These are phyloP conservation scores for Tangachromis dhanisi DNA, from an alignment of 2,113 vertebrate genomes.

Conservation along the genomic window DNA sequence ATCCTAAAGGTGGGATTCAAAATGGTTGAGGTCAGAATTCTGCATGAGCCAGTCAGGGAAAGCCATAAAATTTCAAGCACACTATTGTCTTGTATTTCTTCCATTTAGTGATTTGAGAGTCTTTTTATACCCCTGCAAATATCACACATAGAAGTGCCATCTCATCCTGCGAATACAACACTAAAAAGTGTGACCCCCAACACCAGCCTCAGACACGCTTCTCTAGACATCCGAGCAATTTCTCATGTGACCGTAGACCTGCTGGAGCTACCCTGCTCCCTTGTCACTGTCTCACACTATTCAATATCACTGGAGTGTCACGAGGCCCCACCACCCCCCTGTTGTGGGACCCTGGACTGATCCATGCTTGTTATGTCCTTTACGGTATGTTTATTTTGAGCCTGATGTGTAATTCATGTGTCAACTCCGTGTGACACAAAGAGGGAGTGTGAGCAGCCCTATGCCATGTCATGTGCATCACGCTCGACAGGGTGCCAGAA, in stretches of 20 bases:
- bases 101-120: not conserved
- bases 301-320: constrained; percentile 7
- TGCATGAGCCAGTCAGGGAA: not conserved
- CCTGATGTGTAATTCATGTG: constrained; percentile 32
- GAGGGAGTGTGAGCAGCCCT: not conserved
- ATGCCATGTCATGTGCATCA: constrained; percentile 27
- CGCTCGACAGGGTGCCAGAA: not conserved
- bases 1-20: not conserved
- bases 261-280: not conserved
- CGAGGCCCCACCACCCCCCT: not conserved
- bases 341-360: not conserved
- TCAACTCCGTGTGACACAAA: constrained; percentile 3
- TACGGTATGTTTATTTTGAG: constrained; percentile 21
- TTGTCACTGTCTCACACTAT: constrained; percentile 7
- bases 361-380: constrained; percentile 25
- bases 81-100: not conserved
- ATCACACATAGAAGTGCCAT: not conserved
- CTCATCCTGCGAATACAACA: not conserved
- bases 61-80: not conserved
- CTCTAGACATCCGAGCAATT: not conserved
- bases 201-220: not conserved
- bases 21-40: not conserved
- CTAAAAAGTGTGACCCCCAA: not conserved
- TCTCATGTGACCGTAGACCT: not conserved
- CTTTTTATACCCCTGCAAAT: not conserved